Base-by-base conservation (phyloP, 2,797 vertebrate species). In the Parauchenoglanis ngamensis region DNA sequence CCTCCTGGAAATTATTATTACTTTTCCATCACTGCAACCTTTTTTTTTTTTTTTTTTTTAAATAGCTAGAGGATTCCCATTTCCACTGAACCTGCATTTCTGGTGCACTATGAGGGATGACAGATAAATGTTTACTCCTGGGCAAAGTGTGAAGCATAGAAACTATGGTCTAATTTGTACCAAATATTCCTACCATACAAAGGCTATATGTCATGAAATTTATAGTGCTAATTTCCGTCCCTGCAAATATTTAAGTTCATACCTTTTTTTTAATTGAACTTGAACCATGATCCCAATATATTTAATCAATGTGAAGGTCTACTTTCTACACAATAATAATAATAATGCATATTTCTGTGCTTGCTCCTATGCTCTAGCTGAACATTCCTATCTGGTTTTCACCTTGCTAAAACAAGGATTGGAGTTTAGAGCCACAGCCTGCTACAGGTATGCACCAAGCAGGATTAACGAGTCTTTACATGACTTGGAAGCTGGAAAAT, bases 371-470 rank as follows among this genome's bases (percentile, higher is more conserved):
- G 4, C 2, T 46, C 4, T 8, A n/a, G 7, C 5, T 75, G 44
- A 46, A 76, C 1, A 52, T 49, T 40, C 35, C 35, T 52, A 15
- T 13, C 54, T 70, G 72, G 46, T 44, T 63, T 61, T 13, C 57
- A 17, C 5, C 11, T 46, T 81, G 13, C 78, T 61, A 63, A 61
- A n/a, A 46, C 57, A 63, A 10, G 31, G 70, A 28, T 61, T 11
- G 54, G 56, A 57, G 68, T 56, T 85, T 1, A 75, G 35, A 61
- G 56, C 35, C 61, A 61, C 54, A 46, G 12, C 83, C 54, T 85
- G 70, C 25, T 19, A 10, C 40, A 85, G 84, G 84, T 63, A 85
- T 85, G 84, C 57, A 28, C 25, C 15, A n/a, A 28, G 79, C 40
- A 63, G 40, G 25, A 40, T 61, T 0, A 7, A 44, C 84, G 5